Evolutionary conservation across 2,113 vertebrate species (phyloP).

Genomic region (Ancistrus triradiatus): DNA sequence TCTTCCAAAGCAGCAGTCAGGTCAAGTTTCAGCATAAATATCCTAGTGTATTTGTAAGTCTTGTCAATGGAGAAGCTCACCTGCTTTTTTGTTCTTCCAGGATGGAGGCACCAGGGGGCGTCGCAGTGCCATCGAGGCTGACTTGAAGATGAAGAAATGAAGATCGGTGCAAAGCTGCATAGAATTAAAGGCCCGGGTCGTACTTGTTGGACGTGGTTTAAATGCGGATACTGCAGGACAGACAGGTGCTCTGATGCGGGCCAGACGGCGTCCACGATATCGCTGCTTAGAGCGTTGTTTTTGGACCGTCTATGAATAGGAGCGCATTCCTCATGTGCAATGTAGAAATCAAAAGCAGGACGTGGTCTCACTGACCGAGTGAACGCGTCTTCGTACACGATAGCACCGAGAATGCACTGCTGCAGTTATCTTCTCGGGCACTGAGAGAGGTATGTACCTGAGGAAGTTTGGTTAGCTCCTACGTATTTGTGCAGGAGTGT

Average conservation of each 20-base stretch:
- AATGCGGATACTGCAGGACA: neutral
- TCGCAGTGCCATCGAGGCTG: constrained; percentile 96
- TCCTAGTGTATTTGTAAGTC: constrained; percentile 28
- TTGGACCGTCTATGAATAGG: no score
- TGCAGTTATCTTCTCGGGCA: no score
- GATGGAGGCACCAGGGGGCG: constrained; percentile 97
- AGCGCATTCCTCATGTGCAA: no score
- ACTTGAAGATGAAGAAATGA: constrained; percentile 99
- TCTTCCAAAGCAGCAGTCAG: no score
- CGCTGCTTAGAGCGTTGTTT: no score
- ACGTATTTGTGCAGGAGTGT: no score
- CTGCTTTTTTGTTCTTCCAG: constrained; percentile 49
- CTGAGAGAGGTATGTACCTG: no score
- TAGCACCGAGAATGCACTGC: no score
- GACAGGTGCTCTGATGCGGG: neutral
- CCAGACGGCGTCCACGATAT: neutral
- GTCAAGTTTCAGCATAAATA: constrained; percentile 16
- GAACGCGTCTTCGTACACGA: no score
- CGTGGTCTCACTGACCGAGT: no score
- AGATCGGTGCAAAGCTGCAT: neutral
- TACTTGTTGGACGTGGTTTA: neutral
- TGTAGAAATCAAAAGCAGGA: no score
- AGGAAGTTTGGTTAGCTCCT: no score
- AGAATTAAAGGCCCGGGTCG: neutral
- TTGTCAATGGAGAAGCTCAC: neutral